These are phyloP conservation scores for Antheraea assamensis DNA, from an alignment of 2,888 invertebrate species.

Conservation along the genomic window DNA sequence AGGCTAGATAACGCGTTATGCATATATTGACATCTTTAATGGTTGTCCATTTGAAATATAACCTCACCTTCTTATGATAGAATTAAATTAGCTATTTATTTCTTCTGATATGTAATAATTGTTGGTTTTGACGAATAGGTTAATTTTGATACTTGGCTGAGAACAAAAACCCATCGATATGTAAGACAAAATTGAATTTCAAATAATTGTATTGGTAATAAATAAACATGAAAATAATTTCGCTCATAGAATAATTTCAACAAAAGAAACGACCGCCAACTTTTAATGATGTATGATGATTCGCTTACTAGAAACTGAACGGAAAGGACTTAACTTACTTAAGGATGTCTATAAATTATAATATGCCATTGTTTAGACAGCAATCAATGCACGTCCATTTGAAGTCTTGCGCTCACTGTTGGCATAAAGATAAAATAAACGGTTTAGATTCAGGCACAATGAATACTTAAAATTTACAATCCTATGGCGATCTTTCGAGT, in stretches of 20 bases:
- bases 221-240: background rate
- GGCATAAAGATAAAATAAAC: constrained; percentile 31
- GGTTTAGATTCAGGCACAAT: constrained; percentile 35
- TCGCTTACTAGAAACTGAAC: background rate
- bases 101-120: background rate
- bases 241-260: background rate
- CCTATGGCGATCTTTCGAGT: constrained; percentile 23
- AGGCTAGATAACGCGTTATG: too few species aligned
- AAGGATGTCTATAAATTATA: constrained; percentile 22
- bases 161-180: background rate
- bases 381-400: constrained; percentile 28
- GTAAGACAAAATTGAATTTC: background rate
- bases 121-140: background rate
- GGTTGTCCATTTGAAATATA: background rate
- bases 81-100: background rate
- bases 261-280: background rate
- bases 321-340: constrained; percentile 13
- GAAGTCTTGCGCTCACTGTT: constrained; percentile 26
- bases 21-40: too few species aligned
- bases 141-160: background rate
- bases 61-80: background rate
- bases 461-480: constrained; percentile 42
- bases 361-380: constrained; percentile 26
- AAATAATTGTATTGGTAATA: background rate
- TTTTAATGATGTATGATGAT: constrained; percentile 5